Evolutionary conservation across 1,140 invertebrate species (phyloP).

Genomic region (Oryzaephilus surinamensis): DNA sequence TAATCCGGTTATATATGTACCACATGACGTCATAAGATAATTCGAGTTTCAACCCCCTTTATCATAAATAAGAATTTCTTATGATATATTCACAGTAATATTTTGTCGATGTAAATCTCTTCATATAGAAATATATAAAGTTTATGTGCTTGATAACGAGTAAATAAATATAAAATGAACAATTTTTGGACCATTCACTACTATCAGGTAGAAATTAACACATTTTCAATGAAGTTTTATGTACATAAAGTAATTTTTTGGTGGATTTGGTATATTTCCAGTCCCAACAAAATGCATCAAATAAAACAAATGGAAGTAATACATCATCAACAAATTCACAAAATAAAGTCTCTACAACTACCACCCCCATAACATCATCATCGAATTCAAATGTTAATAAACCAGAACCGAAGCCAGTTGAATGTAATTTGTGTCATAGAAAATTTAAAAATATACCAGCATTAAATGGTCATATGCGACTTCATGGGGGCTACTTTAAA

Average conservation of each 20-base stretch:
- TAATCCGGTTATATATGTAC: conserved; percentile 19
- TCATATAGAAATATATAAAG: too few relatives aligned
- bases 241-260: conserved; percentile 9
- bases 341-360: conserved; percentile 26
- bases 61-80: too few relatives aligned
- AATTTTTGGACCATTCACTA: too few relatives aligned
- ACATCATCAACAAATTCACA: conserved; percentile 18
- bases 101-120: too few relatives aligned
- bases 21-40: conserved; percentile 12
- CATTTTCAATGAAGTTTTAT: background rate
- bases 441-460: conserved; percentile 96
- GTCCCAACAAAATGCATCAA: conserved; percentile 16
- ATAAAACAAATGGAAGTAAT: conserved; percentile 26
- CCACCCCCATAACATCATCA: conserved; percentile 29
- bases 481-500: conserved; percentile 94
- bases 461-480: conserved; percentile 92
- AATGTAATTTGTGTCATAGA: conserved; percentile 87
- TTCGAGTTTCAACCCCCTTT: conserved; percentile 18
- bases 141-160: too few relatives aligned
- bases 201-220: too few relatives aligned
- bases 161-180: too few relatives aligned
- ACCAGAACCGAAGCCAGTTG: conserved; percentile 67
- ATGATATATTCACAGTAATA: too few relatives aligned
- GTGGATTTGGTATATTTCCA: conserved; percentile 11
- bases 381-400: conserved; percentile 38